Evolutionary conservation across 2,113 vertebrate genomes (phyloP).

Genomic region (Lagopus muta): DNA sequence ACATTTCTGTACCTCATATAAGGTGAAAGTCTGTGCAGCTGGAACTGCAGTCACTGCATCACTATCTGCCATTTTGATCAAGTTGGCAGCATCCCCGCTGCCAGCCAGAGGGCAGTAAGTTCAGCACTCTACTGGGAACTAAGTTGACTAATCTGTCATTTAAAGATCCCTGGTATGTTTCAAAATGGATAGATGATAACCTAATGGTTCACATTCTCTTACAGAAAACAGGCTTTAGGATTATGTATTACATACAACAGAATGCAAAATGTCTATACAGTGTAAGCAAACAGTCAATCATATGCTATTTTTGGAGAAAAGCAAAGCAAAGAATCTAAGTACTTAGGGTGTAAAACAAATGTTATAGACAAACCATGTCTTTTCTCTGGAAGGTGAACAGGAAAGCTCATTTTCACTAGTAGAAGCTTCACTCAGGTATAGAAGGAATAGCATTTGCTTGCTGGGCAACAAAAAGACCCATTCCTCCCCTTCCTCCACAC

Average conservation of each 20-base stretch:
- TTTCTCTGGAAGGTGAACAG: neutral
- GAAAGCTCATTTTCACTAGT: neutral
- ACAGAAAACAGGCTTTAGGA: neutral
- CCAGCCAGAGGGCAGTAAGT: neutral
- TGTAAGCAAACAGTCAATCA: neutral
- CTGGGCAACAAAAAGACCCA: constrained; percentile 6
- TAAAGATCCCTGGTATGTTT: neutral
- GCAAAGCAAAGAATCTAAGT: neutral
- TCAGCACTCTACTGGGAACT: neutral
- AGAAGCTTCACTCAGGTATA: neutral
- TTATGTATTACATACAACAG: neutral
- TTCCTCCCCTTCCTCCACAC: neutral
- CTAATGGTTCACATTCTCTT: neutral
- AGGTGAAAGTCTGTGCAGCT: neutral
- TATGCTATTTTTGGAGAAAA: neutral
- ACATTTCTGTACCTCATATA: neutral
- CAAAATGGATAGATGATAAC: neutral
- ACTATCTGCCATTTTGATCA: neutral
- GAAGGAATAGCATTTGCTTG: neutral
- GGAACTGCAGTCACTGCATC: neutral
- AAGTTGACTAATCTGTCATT: neutral
- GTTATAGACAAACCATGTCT: neutral
- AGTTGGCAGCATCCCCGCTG: neutral
- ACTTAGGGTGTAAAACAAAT: neutral
- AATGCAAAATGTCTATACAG: neutral